Conservation (phyloP, 2,113 vertebrate genomes). For the Microcebus tavaratra region DNA sequence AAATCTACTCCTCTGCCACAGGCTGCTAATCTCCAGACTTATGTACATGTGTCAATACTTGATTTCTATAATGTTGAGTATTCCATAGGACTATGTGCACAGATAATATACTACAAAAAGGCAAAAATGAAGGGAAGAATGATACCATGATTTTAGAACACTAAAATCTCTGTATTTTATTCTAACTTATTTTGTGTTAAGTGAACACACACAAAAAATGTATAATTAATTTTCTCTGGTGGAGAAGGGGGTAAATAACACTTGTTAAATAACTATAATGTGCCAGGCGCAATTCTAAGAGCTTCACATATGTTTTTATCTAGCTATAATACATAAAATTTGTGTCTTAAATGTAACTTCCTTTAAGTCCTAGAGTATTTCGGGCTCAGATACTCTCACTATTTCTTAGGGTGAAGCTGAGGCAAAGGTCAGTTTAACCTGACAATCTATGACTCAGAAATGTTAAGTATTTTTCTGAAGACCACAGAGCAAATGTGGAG, state of each 20-base stretch:
- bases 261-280: slow-evolving; percentile 7
- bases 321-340: not conserved
- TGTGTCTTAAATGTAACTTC: not conserved
- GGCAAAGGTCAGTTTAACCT: not conserved
- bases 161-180: not conserved
- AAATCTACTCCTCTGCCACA: not conserved
- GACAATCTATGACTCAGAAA: not conserved
- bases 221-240: slow-evolving; percentile 45
- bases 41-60: not conserved
- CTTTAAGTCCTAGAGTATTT: not conserved
- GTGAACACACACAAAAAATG: not conserved
- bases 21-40: not conserved
- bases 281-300: slow-evolving; percentile 13
- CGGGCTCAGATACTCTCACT: not conserved
- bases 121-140: not conserved
- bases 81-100: not conserved
- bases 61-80: not conserved
- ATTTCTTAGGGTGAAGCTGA: slow-evolving; percentile 18
- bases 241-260: not conserved
- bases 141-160: not conserved
- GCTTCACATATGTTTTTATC: not conserved
- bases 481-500: not conserved
- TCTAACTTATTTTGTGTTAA: slow-evolving; percentile 25
- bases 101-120: not conserved
- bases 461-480: not conserved